These are phyloP conservation scores for Eledone cirrhosa DNA, from an alignment of 2,888 invertebrate genomes.

Conservation along the genomic window DNA sequence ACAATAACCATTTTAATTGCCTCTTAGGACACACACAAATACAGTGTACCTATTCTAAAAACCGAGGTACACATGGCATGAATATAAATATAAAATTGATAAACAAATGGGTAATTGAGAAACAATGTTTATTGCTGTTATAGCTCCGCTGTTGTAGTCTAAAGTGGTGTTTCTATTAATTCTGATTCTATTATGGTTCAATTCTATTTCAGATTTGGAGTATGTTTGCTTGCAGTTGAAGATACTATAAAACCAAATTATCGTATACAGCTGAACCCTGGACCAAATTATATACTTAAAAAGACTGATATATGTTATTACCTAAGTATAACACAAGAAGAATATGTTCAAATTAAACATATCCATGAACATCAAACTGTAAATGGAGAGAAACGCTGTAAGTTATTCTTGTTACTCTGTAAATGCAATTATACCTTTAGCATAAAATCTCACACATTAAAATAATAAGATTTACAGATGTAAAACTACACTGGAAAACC, in stretches of 20 bases:
- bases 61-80: too few species aligned
- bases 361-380: neutral
- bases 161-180: neutral
- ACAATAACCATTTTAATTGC: too few species aligned
- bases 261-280: conserved; percentile 93
- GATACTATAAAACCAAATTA: conserved; percentile 87
- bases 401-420: too few species aligned
- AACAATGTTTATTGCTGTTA: neutral
- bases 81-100: too few species aligned
- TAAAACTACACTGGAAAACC: too few species aligned
- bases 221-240: conserved; percentile 92
- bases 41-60: too few species aligned
- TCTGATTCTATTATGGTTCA: neutral
- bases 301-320: conserved; percentile 96
- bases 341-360: conserved; percentile 75
- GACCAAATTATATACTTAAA: conserved; percentile 95
- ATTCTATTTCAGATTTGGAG: conserved; percentile 79
- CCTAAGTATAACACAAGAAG: conserved; percentile 97
- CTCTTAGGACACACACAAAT: too few species aligned
- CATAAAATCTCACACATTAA: too few species aligned
- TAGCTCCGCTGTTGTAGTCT: neutral
- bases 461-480: too few species aligned
- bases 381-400: neutral
- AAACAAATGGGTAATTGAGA: too few species aligned
- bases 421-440: too few species aligned